Base-by-base conservation (phyloP, 1,140 invertebrate species). In the Calephelis nemesis region DNA sequence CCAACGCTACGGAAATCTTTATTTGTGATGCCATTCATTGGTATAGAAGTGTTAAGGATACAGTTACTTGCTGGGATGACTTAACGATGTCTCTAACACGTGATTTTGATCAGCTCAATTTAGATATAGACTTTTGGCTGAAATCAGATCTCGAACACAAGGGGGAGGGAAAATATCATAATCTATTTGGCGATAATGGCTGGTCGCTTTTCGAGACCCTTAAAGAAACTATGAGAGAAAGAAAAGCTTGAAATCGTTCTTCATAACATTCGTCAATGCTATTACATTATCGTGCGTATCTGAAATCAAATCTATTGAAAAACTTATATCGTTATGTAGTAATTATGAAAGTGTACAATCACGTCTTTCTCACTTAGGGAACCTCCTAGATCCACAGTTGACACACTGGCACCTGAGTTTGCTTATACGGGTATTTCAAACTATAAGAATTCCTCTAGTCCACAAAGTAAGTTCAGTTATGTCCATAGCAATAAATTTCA, bases 111-210 rank as follows among this genome's bases (percentile, higher is more conserved):
- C 68, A 71, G 12, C 1, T 64, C 11, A 77, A 84, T 66, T 81
- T 62, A 74, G 82, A 42, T 76, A 81, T 47, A 54, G 78, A 13
- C 60, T 87, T 10, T 45, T 77, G 5, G 58, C 74, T 7, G 81
- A 84, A 74, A 82, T 83, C 54, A 68, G 74, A 12, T 54, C 72
- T 39, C 47, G 83, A 7, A 80, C 83, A 10, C 81, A 84, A 66
- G 83, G 82, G 0, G 73, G 78, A 58, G n/a, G 49, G 0, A 82
- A 62, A 76, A 73, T 63, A 85, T 84, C 4, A 71, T 69, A 1
- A 73, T 83, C 54, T 85, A 81, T 74, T 47, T 84, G 9, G 69
- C 82, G 1, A 68, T 76, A 13, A 82, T 84, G 81, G 39, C 62
- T n/a, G 74, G 74, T 8, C 48, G 83, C 42, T 84, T 84, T 52